Evolutionary conservation across 2,888 invertebrate genomes (phyloP), one percentile per base, ranked within the genome.

Genomic region (Sclerodermus sp.): DNA sequence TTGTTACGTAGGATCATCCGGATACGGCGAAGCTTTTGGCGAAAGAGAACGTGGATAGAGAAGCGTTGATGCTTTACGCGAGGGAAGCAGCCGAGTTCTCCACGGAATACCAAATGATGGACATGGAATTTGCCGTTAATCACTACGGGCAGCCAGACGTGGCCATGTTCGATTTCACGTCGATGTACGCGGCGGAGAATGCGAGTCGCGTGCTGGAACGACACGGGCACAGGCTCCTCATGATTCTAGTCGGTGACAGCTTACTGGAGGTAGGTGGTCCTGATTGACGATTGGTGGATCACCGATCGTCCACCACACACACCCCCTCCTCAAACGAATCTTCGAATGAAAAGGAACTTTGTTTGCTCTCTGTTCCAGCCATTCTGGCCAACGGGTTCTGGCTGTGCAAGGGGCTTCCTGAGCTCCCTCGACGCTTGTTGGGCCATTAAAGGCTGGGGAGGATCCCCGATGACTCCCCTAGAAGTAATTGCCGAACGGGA

Each of bases 371-470:
- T 62, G 55, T 79, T 79, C 1, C 66, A 86, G 85, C 94, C 94
- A 0, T 99, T 99, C 80, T 99, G 99, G 98, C 99, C 98, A 4
- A 97, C 96, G 0, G 99, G 99, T 0, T 96, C 96, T 2, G 99
- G 99, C 1, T 96, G 96, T 81, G 98, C 97, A 0, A 85, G 98
- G 48, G 98, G 98, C 12, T 98, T 98, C 78, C 83, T 99, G 1
- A 94, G 96, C 15, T 93, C 94, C 2, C 85, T 98, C 79, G 98
- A 99, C 81, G 91, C 96, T 0, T 94, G 93, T 12, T 99, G 98
- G 95, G 92, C 94, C 57, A 88, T 97, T 51, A 86, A 91, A 62
- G 82, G 89, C 49, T 96, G 93, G 91, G 87, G 89, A 0, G 14
- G 17, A 12, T 85, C 85, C 1, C 76, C 81, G 47, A 79, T 82